Base-by-base conservation (phyloP, 2,797 vertebrate species). In the Lerista edwardsae region DNA sequence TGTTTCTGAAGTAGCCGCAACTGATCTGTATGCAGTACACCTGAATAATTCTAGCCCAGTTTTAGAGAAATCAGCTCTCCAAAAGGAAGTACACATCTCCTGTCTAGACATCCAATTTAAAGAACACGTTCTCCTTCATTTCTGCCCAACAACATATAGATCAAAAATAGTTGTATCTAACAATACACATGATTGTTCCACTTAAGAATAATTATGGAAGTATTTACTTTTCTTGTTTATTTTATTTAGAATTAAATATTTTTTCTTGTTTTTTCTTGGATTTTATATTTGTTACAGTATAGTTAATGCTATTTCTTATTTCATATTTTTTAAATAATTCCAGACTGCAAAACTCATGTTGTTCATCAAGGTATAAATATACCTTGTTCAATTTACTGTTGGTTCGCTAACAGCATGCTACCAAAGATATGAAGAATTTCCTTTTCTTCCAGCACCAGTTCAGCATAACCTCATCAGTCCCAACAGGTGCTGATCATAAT, bases 61-160 rank as follows among this genome's bases (percentile, higher is more conserved):
- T 83, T 85, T 34, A 82, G 41, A 88, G 84, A 91, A 84, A 36
- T 78, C 75, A 72, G 4, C 55, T 80, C 62, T 72, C 61, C 19
- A 84, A 88, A 83, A 88, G 82, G 82, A 93, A 92, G 88, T 79
- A n/a, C 61, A 88, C 83, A 84, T 93, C 91, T 74, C 3, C 75
- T 92, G 94, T 96, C 94, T 95, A 94, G 95, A 96, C 92, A 91
- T 75, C 75, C 92, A 93, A 94, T 95, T 94, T 75, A 91, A 89
- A 88, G 79, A 87, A 87, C 11, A 82, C 78, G n/a, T 90, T 82
- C 0, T 0, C 27, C 86, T 91, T 89, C 92, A 83, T 85, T 91
- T 91, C 87, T 80, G 86, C 92, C 93, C 87, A 91, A 93, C 76
- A 92, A 91, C 73, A 84, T 12, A 4, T 39, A 87, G 3, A 44